Evolutionary conservation across 2,888 invertebrate genomes (phyloP).

Genomic region (Chymomyza caudatula): DNA sequence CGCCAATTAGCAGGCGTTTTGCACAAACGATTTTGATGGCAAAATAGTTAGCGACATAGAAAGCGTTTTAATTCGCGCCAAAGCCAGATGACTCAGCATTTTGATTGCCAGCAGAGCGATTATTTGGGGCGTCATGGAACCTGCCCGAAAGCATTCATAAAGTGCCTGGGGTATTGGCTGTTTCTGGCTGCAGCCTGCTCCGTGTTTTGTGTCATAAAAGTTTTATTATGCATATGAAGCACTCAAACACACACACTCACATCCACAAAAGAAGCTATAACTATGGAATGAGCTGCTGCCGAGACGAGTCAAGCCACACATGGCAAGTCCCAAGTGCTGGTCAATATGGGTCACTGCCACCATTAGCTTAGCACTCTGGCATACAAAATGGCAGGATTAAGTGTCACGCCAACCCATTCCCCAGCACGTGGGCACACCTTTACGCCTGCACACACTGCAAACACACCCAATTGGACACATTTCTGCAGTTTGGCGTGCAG

Average conservation of each 20-base stretch:
- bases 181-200: background rate
- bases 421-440: background rate
- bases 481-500: background rate
- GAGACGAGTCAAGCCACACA: constrained; percentile 15
- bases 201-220: constrained; percentile 23
- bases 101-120: background rate
- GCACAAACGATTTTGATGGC: constrained; percentile 58
- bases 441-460: background rate
- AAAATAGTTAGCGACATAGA: constrained; percentile 41
- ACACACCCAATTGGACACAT: background rate
- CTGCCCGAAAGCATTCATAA: constrained; percentile 3
- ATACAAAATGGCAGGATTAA: background rate
- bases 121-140: background rate
- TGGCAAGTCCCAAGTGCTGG: constrained; percentile 41
- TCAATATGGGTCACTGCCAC: constrained; percentile 57
- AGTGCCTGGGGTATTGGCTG: constrained; percentile 8
- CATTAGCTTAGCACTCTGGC: constrained; percentile 31
- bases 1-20: constrained; percentile 61
- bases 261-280: background rate
- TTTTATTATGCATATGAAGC: constrained; percentile 44
- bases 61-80: constrained; percentile 5
- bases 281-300: constrained; percentile 16
- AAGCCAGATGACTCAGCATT: constrained; percentile 5
- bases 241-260: constrained; percentile 44
- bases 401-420: background rate